Percentiles rank a stretch among this genome's conserved stretches.
Conservation (phyloP, 2,888 invertebrate genomes). For the Coenonympha glycerion region DNA sequence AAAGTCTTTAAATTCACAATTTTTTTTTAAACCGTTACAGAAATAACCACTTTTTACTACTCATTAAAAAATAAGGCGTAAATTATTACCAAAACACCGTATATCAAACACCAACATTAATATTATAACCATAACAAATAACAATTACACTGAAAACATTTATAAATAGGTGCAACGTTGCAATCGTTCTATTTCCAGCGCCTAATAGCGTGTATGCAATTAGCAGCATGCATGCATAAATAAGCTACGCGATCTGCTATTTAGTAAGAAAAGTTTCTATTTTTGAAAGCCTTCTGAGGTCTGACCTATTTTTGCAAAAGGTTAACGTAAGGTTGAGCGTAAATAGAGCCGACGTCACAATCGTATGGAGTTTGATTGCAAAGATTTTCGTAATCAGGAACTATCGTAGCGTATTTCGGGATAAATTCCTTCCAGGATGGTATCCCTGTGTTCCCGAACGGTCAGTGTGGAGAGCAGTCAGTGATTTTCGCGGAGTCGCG, state of each 20-base stretch:
- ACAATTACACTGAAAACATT: neutral
- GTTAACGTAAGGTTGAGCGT: neutral
- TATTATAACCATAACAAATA: neutral
- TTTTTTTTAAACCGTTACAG: too few species aligned
- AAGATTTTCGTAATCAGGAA: neutral
- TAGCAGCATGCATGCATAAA: slow-evolving; percentile 10
- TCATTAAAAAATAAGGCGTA: too few species aligned
- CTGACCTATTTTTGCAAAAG: slow-evolving; percentile 8
- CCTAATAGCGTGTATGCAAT: slow-evolving; percentile 9
- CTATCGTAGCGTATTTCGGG: slow-evolving; percentile 29
- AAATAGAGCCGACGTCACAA: neutral
- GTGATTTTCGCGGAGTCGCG: slow-evolving; percentile 58
- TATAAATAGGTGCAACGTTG: neutral
- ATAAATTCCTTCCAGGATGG: slow-evolving; percentile 32
- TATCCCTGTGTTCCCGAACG: slow-evolving; percentile 46
- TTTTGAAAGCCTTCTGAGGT: slow-evolving; percentile 5
- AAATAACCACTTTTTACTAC: too few species aligned
- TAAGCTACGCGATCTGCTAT: slow-evolving; percentile 3
- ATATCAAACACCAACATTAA: neutral
- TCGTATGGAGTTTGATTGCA: neutral
- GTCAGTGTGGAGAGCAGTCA: slow-evolving; percentile 62
- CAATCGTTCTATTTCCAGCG: slow-evolving; percentile 1
- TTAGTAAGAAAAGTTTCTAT: slow-evolving; percentile 5
- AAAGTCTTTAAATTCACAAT: too few species aligned
- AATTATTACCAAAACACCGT: neutral